Conservation (phyloP, 2,888 invertebrate species). For the Epicampocera succincta region DNA sequence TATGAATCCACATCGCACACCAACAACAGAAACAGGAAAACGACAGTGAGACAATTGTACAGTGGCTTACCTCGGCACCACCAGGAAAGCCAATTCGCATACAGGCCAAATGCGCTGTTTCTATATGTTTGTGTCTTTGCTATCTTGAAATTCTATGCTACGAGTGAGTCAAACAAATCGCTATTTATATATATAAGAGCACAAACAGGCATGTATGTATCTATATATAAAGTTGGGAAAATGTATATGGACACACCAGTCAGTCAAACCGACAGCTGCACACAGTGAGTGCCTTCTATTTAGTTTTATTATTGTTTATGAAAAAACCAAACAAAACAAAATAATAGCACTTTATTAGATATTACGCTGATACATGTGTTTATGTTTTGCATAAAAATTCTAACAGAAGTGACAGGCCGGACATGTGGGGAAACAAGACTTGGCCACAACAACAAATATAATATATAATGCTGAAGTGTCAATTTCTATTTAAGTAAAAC, state of each 20-base stretch:
- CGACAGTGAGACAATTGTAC: slow-evolving; percentile 2
- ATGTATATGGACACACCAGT: slow-evolving; percentile 27
- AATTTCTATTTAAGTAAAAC: slow-evolving; percentile 29
- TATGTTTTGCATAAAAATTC: background rate
- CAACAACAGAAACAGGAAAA: background rate
- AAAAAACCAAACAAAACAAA: background rate
- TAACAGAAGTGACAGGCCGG: slow-evolving; percentile 27
- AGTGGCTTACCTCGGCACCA: background rate
- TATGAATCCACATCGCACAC: background rate
- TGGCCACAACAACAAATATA: slow-evolving; percentile 9
- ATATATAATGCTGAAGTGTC: slow-evolving; percentile 26
- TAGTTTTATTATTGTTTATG: slow-evolving; percentile 20
- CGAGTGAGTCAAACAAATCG: too few species aligned
- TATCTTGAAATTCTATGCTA: background rate
- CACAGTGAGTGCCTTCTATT: slow-evolving; percentile 10
- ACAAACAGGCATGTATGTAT: too few species aligned
- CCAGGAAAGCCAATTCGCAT: background rate
- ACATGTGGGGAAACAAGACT: slow-evolving; percentile 27
- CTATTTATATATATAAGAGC: too few species aligned
- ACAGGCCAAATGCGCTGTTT: background rate
- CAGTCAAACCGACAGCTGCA: slow-evolving; percentile 32
- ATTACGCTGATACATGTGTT: too few species aligned
- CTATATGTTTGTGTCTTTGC: background rate
- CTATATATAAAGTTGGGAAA: background rate
- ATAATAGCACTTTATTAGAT: too few species aligned